These are phyloP conservation scores for Microhierax caerulescens DNA, from an alignment of 2,797 vertebrate genomes.

Conservation along the genomic window DNA sequence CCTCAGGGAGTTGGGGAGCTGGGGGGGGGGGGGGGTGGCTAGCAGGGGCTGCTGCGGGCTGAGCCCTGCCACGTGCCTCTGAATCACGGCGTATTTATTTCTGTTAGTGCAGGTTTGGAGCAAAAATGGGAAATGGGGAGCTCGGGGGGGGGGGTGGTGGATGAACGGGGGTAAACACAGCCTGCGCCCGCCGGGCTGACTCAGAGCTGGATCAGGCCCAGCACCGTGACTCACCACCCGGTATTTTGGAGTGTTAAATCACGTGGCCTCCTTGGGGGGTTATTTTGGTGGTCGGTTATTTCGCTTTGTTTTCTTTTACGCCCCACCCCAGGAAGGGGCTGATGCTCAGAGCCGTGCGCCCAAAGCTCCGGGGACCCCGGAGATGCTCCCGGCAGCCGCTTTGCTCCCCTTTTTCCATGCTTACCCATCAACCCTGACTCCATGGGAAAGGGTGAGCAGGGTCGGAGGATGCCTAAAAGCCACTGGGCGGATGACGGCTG, in stretches of 20 bases:
- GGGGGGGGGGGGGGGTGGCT: no score
- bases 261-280: neutral
- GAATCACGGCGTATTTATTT: neutral
- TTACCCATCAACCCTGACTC: no score
- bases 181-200: neutral
- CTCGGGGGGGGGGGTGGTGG: no score
- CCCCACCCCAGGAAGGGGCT: neutral
- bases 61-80: neutral
- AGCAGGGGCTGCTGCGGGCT: rapidly evolving
- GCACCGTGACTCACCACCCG: neutral
- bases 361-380: neutral
- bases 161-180: neutral
- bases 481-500: rapidly evolving
- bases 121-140: constrained; percentile 1
- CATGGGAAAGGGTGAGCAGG: rapidly evolving
- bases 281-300: neutral
- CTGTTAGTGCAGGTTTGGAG: neutral
- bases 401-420: neutral
- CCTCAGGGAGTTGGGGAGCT: neutral
- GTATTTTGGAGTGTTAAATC: neutral
- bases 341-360: rapidly evolving
- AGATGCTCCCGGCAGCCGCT: neutral
- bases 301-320: neutral
- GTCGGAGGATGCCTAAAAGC: neutral
- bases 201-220: constrained; percentile 42